Base-by-base conservation (phyloP, 1,140 invertebrate species). In the Epicauta chinensis region DNA sequence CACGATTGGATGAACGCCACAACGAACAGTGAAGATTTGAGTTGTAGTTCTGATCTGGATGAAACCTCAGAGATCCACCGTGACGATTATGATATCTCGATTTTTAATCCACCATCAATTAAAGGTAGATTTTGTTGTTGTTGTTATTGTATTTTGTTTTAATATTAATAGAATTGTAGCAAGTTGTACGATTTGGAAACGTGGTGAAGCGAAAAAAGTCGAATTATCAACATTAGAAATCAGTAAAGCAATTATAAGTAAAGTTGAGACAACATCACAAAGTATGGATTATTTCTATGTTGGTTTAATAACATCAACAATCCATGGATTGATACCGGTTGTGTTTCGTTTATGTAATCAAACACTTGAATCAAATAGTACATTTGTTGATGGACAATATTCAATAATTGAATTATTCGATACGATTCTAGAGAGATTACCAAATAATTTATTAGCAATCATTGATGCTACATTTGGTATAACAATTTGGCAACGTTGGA, bases 141-240 rank as follows among this genome's bases (percentile, higher is more conserved):
- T n/a, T n/a, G n/a, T n/a, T n/a, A n/a, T n/a, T n/a, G n/a, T 34
- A 14, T 34, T 46, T 6, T 7, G 14, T 14, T 14, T 1, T 5
- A 44, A 14, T 44, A n/a, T 16, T 3, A 44, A 23, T 2, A 44
- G 1, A 11, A 44, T 11, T 43, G 15, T 64, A 92, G 91, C 94
- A 45, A 94, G 89, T 56, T 97, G 93, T 67, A 92, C 91, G 31
- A 89, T 97, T 70, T 97, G 93, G 92, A 90, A 95, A 67, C 79
- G 81, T 37, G 78, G 83, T 12, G 89, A 93, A 58, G 83, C 89
- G 16, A 89, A 95, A 64, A 95, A 96, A 71, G 90, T 89, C 0
- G 91, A 96, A 66, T 75, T 97, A 43, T 92, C 91, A 0, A 91
- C 93, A 1, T 72, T 97, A 34, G 93, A 97, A 69, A 95, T 97